Percentiles rank a stretch among this genome's conserved stretches.
Conservation (phyloP, 2,888 invertebrate genomes). For the Sinohyriopsis cumingii region DNA sequence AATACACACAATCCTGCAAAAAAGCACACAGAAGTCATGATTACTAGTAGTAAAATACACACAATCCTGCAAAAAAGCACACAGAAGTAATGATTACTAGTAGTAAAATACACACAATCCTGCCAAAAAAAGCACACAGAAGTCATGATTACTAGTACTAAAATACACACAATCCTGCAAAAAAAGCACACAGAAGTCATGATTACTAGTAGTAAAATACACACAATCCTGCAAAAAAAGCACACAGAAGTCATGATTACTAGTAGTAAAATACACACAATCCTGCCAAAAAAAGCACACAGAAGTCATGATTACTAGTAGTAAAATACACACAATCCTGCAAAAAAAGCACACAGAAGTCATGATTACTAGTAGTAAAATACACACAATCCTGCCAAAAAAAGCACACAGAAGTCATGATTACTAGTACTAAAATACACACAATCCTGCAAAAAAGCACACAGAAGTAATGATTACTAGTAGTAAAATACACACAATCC, state of each 20-base stretch:
- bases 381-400: constrained; percentile 1
- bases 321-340: constrained; percentile 71
- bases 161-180: constrained; percentile 70
- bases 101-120: constrained; percentile 69
- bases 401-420: neutral
- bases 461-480: neutral
- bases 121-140: constrained; percentile 32
- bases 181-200: neutral
- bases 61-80: constrained; percentile 4
- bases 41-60: no score
- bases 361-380: no score
- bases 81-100: neutral
- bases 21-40: neutral
- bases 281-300: constrained; percentile 3
- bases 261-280: no score
- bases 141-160: constrained; percentile 33
- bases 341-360: constrained; percentile 6
- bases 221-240: constrained; percentile 2
- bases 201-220: no score
- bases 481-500: neutral
- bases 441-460: neutral
- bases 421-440: neutral
- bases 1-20: constrained; percentile 68
- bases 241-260: neutral
- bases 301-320: no score